Percentiles rank a stretch among this genome's conserved stretches.
These are phyloP conservation scores for Clarias platycephalus DNA, from an alignment of 2,797 vertebrate genomes.

Conservation along the genomic window DNA sequence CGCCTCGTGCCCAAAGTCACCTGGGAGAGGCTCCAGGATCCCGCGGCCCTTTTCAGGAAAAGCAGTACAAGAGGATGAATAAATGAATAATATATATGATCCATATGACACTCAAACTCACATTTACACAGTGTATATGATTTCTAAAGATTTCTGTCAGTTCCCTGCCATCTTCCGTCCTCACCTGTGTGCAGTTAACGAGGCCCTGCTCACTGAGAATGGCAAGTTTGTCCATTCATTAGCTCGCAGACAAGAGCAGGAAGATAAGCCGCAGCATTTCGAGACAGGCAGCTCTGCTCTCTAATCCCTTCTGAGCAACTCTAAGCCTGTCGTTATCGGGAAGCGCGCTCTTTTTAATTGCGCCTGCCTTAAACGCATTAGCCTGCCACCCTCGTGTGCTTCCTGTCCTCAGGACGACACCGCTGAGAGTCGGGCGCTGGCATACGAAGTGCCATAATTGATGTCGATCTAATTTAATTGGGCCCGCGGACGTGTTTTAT, in stretches of 20 bases:
- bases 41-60: too few species aligned
- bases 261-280: slow-evolving; percentile 70
- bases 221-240: slow-evolving; percentile 68
- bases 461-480: slow-evolving; percentile 70
- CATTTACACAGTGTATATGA: neutral
- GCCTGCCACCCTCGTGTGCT: slow-evolving; percentile 64
- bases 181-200: slow-evolving; percentile 69
- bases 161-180: slow-evolving; percentile 50
- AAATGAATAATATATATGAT: neutral
- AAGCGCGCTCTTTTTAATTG: slow-evolving; percentile 71
- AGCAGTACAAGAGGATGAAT: too few species aligned
- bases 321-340: slow-evolving; percentile 75
- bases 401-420: slow-evolving; percentile 63
- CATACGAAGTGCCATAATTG: slow-evolving; percentile 63
- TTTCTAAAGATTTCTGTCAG: neutral
- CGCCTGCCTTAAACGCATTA: slow-evolving; percentile 80
- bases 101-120: neutral
- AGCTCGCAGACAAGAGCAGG: slow-evolving; percentile 53
- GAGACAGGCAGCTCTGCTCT: slow-evolving; percentile 75
- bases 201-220: slow-evolving; percentile 63
- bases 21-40: too few species aligned
- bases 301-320: slow-evolving; percentile 78
- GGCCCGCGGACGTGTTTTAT: slow-evolving; percentile 52
- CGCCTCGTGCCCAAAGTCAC: too few species aligned
- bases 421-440: slow-evolving; percentile 57